A percentile compares a stretch with the other conserved stretches of the same genome.
These are phyloP conservation scores for Astyanax mexicanus DNA, from an alignment of 2,797 vertebrate genomes.

Conservation along the genomic window DNA sequence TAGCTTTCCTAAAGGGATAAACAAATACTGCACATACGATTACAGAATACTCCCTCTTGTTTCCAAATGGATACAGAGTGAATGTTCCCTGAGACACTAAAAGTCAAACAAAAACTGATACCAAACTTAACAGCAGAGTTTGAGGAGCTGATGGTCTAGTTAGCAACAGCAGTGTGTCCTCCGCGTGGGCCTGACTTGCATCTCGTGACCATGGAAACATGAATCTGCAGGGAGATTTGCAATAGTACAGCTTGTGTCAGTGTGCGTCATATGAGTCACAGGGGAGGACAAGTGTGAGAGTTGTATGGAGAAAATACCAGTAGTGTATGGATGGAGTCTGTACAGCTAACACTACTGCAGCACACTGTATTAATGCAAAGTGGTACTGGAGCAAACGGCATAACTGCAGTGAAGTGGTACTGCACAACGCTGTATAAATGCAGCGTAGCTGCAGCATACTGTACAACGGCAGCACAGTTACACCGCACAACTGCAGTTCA, in stretches of 20 bases:
- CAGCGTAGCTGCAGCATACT: too few relatives aligned
- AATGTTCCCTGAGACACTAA: not conserved
- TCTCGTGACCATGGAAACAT: conserved; percentile 55
- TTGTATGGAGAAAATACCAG: conserved; percentile 20
- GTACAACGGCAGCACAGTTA: too few relatives aligned
- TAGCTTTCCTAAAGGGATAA: not conserved
- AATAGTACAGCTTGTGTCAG: conserved; percentile 5
- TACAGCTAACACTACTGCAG: not conserved
- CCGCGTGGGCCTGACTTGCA: conserved; percentile 33
- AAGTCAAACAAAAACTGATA: not conserved
- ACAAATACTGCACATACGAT: not conserved
- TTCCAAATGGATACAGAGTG: not conserved
- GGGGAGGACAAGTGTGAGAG: conserved; percentile 20
- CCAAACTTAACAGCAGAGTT: conserved; percentile 13
- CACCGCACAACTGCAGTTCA: too few relatives aligned
- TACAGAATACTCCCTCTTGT: not conserved
- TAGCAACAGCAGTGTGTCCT: conserved; percentile 25
- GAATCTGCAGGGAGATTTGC: conserved; percentile 32
- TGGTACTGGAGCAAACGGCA: too few relatives aligned
- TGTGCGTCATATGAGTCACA: conserved; percentile 10
- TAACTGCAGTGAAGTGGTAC: too few relatives aligned
- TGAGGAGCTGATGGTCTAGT: conserved; percentile 12
- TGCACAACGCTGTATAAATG: too few relatives aligned
- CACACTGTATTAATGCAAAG: not conserved
- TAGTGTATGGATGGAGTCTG: conserved; percentile 1